Percentiles rank a stretch among this genome's conserved stretches.
Evolutionary conservation across 1,140 invertebrate genomes (phyloP).

Genomic region (Microplitis demolitor): DNA sequence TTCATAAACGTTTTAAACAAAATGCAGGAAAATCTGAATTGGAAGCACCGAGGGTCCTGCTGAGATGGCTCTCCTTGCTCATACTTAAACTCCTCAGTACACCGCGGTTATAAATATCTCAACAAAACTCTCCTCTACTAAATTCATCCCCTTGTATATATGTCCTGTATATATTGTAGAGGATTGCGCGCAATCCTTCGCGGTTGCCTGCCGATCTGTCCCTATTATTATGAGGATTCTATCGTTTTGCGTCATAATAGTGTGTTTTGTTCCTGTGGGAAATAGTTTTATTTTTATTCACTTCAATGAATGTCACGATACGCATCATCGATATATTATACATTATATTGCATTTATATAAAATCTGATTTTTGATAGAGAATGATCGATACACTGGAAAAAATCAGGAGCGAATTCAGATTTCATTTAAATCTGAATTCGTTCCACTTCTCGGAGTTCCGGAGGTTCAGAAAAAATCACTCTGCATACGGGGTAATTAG

Average conservation of each 20-base stretch:
- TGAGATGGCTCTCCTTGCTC: conserved; percentile 16
- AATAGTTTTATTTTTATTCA: conserved; percentile 2
- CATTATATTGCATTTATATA: too few species aligned
- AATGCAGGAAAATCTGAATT: conserved; percentile 55
- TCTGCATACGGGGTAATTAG: too few species aligned
- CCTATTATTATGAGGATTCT: conserved; percentile 7
- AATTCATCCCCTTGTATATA: background rate
- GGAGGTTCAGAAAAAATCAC: too few species aligned
- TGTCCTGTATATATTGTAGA: background rate
- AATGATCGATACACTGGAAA: too few species aligned
- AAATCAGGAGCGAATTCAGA: too few species aligned
- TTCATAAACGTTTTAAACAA: conserved; percentile 61
- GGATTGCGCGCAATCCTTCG: conserved; percentile 12
- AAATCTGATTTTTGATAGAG: too few species aligned
- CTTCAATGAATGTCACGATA: conserved; percentile 3
- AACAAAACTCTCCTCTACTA: background rate
- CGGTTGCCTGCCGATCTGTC: conserved; percentile 20
- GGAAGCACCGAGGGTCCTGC: conserved; percentile 13
- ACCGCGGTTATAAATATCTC: conserved; percentile 27
- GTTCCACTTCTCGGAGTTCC: too few species aligned
- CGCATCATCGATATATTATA: background rate
- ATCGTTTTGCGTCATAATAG: conserved; percentile 20
- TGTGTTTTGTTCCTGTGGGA: conserved; percentile 16
- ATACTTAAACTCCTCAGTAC: background rate
- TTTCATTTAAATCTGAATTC: too few species aligned